Evolutionary conservation across 2,113 vertebrate species (phyloP).

Genomic region (Rousettus leschenaultii): DNA sequence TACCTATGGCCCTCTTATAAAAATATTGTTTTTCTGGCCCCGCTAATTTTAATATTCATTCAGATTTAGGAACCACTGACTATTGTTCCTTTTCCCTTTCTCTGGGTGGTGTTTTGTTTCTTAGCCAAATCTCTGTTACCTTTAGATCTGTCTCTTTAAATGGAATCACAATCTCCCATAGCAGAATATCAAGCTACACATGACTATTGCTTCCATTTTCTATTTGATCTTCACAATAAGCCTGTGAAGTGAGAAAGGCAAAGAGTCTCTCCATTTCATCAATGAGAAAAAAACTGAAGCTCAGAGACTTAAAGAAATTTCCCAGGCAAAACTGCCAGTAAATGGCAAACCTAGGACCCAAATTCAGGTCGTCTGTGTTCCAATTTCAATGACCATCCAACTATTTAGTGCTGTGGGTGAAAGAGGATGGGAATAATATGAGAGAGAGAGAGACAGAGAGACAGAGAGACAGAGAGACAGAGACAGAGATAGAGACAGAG

Average conservation of each 20-base stretch:
- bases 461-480: background rate
- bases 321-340: background rate
- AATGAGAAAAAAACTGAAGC: background rate
- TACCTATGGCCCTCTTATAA: background rate
- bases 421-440: background rate
- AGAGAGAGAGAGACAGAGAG: background rate
- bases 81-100: background rate
- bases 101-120: background rate
- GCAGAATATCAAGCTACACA: background rate
- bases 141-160: background rate
- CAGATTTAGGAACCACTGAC: background rate
- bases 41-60: background rate
- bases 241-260: background rate
- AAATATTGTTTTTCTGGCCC: background rate
- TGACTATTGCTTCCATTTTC: background rate
- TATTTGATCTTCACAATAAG: background rate
- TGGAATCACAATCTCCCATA: background rate
- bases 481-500: too few relatives aligned
- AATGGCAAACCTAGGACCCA: background rate
- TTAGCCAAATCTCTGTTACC: background rate
- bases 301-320: background rate
- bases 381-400: background rate
- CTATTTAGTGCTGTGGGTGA: background rate
- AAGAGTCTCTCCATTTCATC: background rate
- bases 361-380: background rate